Conservation (phyloP, 2,888 invertebrate species). For the Pharmacophagus antenor region DNA sequence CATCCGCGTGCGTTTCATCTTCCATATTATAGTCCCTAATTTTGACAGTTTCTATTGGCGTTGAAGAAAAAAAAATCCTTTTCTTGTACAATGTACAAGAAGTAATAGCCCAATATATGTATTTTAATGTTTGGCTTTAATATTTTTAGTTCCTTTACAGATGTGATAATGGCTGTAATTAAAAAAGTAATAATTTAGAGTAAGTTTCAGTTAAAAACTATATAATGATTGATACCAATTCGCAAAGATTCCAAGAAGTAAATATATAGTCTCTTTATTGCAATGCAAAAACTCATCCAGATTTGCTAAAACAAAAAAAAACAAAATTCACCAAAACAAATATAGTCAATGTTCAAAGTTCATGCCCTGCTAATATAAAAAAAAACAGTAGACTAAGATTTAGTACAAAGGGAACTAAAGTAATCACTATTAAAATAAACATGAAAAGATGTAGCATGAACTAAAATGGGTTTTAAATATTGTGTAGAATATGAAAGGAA, state of each 20-base stretch:
- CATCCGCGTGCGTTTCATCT: constrained; percentile 4
- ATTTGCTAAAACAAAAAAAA: not conserved
- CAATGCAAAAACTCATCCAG: not conserved
- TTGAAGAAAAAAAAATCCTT: not conserved
- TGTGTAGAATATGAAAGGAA: too few relatives aligned
- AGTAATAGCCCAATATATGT: not conserved
- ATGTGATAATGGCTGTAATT: not conserved
- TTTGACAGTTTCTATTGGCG: constrained; percentile 3
- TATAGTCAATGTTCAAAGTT: too few relatives aligned
- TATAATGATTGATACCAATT: not conserved
- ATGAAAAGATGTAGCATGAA: too few relatives aligned
- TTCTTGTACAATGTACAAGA: constrained; percentile 5
- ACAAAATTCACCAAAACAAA: too few relatives aligned
- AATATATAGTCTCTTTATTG: not conserved
- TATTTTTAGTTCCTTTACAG: not conserved
- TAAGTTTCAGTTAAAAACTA: not conserved
- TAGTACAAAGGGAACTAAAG: too few relatives aligned
- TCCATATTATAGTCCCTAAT: constrained; percentile 22
- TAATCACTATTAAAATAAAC: too few relatives aligned
- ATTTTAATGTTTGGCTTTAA: not conserved
- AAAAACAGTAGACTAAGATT: too few relatives aligned
- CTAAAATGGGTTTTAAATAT: too few relatives aligned
- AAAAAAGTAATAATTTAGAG: not conserved
- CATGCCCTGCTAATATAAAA: too few relatives aligned
- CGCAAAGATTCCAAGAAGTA: not conserved